A percentile compares a stretch with the other conserved stretches of the same genome.
Evolutionary conservation across 2,797 vertebrate species (phyloP).

Genomic region (Malacoraja senta): DNA sequence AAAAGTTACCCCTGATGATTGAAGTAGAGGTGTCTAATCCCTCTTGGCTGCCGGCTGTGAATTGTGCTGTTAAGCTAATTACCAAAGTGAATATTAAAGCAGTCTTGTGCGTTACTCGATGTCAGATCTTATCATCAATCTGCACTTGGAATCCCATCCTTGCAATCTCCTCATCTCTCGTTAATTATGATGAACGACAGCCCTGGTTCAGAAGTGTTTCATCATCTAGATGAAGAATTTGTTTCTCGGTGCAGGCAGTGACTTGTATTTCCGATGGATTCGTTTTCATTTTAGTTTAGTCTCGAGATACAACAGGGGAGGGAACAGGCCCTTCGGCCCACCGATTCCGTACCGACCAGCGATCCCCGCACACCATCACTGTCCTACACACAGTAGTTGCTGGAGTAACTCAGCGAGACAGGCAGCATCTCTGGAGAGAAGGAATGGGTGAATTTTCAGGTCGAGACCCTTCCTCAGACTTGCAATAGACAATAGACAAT

Average conservation of each 20-base stretch:
- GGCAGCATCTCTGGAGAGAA: no score
- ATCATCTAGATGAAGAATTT: background rate
- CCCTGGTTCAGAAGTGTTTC: background rate
- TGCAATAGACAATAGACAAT: no score
- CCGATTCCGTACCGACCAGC: no score
- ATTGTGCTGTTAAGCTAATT: slow-evolving; percentile 29
- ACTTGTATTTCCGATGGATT: background rate
- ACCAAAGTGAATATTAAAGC: slow-evolving; percentile 7
- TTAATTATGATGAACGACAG: background rate
- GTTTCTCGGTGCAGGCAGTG: background rate
- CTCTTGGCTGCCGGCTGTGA: slow-evolving; percentile 5
- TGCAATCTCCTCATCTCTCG: background rate
- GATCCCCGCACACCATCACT: no score
- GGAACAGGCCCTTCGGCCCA: no score
- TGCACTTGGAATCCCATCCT: background rate
- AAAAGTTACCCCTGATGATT: background rate
- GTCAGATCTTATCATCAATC: background rate
- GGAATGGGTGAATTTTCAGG: no score
- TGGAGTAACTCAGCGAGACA: no score
- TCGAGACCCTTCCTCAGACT: no score
- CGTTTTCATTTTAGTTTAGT: no score
- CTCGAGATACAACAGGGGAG: no score
- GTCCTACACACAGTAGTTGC: no score
- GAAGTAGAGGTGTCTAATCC: slow-evolving; percentile 2
- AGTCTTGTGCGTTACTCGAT: background rate